Percentiles rank a stretch among this genome's conserved stretches.
Evolutionary conservation across 2,113 vertebrate genomes (phyloP).

Genomic region (Raja brachyura): DNA sequence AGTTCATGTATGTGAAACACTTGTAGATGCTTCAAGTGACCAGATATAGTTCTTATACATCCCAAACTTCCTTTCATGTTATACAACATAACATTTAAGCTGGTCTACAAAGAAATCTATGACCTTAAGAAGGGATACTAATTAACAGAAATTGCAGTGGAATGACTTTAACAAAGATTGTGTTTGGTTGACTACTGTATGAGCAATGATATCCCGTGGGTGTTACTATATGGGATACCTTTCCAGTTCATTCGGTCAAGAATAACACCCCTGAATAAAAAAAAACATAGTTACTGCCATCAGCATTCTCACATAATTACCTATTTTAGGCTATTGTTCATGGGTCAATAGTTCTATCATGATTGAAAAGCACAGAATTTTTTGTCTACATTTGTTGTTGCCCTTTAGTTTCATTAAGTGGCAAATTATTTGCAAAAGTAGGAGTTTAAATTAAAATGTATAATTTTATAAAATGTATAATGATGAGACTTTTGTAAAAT

Average conservation of each 20-base stretch:
- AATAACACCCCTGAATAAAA: background rate
- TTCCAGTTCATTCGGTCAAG: constrained; percentile 23
- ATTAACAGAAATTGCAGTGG: background rate
- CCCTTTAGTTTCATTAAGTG: background rate
- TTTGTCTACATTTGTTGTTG: background rate
- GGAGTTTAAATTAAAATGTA: background rate
- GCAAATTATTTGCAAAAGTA: background rate
- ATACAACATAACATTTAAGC: background rate
- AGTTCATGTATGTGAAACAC: background rate
- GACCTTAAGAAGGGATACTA: background rate
- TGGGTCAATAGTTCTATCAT: background rate
- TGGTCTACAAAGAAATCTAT: background rate
- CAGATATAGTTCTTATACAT: background rate
- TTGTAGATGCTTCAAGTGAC: no score
- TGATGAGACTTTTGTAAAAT: background rate
- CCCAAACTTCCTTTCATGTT: background rate
- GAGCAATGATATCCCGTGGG: constrained; percentile 14
- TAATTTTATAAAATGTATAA: background rate
- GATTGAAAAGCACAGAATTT: background rate
- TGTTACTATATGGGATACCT: background rate
- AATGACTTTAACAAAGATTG: constrained; percentile 20
- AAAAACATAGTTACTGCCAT: background rate
- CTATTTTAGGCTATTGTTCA: background rate
- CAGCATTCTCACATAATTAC: background rate
- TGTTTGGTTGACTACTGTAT: constrained; percentile 29